Percentiles rank a stretch among this genome's conserved stretches.
phyloP scores from a whole-genome alignment of 2,797 vertebrate species.

The Ctenochaetus hawaiiensis region DNA sequence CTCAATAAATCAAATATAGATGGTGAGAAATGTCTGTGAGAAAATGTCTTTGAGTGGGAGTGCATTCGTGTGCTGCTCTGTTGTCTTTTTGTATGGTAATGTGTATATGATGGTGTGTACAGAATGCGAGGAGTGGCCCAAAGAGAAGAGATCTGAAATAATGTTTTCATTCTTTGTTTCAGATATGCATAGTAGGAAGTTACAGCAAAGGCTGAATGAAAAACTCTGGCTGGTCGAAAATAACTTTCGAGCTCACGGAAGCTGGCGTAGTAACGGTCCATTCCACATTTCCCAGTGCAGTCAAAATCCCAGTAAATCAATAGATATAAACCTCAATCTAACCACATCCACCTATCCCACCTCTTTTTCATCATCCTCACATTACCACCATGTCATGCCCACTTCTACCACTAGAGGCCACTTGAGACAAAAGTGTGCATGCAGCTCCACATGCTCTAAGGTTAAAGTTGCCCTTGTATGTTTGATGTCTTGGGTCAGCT shows the following conservation, averaged over 20 bases:
- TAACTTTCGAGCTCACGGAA: slow-evolving; percentile 88
- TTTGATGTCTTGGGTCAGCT: slow-evolving; percentile 73
- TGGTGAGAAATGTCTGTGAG: slow-evolving; percentile 42
- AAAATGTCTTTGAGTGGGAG: slow-evolving; percentile 50
- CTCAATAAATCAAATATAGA: slow-evolving; percentile 56
- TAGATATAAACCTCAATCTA: slow-evolving; percentile 78
- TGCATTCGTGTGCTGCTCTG: slow-evolving; percentile 61
- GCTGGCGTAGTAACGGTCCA: slow-evolving; percentile 88
- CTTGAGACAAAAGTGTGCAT: slow-evolving; percentile 77
- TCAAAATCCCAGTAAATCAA: slow-evolving; percentile 84
- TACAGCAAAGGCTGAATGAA: slow-evolving; percentile 89
- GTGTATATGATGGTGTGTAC: slow-evolving; percentile 68
- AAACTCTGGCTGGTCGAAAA: slow-evolving; percentile 89
- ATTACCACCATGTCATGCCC: slow-evolving; percentile 80
- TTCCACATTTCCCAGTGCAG: slow-evolving; percentile 84
- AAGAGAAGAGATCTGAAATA: slow-evolving; percentile 93
- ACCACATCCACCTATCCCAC: slow-evolving; percentile 67
- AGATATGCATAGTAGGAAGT: slow-evolving; percentile 91
- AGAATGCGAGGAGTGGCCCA: slow-evolving; percentile 85
- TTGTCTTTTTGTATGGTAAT: slow-evolving; percentile 59
- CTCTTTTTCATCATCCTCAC: slow-evolving; percentile 76
- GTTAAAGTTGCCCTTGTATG: slow-evolving; percentile 76
- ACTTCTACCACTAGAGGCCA: slow-evolving; percentile 73
- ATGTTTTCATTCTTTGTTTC: slow-evolving; percentile 91
- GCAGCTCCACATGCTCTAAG: slow-evolving; percentile 65